These are phyloP conservation scores for Sapayoa aenigma DNA, from an alignment of 2,113 vertebrate species.

Conservation along the genomic window DNA sequence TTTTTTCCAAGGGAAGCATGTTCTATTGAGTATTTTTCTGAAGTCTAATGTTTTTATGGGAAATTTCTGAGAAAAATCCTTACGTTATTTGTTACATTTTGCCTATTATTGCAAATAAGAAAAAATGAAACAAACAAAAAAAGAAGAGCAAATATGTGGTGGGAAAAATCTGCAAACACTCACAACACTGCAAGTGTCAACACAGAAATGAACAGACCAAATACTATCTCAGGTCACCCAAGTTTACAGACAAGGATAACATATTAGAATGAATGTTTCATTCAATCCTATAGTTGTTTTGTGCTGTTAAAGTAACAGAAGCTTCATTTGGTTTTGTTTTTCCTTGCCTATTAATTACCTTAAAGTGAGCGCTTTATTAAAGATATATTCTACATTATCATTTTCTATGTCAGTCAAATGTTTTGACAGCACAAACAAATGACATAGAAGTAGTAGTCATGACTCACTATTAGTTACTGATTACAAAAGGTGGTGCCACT, in stretches of 20 bases:
- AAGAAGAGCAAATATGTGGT: neutral
- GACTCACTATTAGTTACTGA: neutral
- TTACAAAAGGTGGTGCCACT: neutral
- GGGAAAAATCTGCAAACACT: neutral
- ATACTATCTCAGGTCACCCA: neutral
- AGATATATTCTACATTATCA: neutral
- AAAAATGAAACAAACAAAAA: neutral
- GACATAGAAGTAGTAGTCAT: neutral
- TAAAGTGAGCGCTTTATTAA: neutral
- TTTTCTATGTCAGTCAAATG: neutral
- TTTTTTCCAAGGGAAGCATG: neutral
- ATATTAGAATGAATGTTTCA: neutral
- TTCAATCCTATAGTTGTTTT: neutral
- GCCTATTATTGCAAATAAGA: neutral
- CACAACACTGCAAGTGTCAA: neutral
- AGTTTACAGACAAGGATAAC: neutral
- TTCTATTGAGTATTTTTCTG: neutral
- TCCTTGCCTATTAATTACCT: neutral
- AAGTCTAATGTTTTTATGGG: neutral
- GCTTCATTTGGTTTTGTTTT: neutral
- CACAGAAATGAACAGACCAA: neutral
- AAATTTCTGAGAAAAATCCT: neutral
- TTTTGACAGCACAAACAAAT: neutral
- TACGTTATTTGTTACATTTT: neutral
- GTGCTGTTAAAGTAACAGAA: neutral